A percentile compares a stretch with the other conserved stretches of the same genome.
These are phyloP conservation scores for Lithophane ornitopus DNA, from an alignment of 2,888 invertebrate genomes.

Conservation along the genomic window DNA sequence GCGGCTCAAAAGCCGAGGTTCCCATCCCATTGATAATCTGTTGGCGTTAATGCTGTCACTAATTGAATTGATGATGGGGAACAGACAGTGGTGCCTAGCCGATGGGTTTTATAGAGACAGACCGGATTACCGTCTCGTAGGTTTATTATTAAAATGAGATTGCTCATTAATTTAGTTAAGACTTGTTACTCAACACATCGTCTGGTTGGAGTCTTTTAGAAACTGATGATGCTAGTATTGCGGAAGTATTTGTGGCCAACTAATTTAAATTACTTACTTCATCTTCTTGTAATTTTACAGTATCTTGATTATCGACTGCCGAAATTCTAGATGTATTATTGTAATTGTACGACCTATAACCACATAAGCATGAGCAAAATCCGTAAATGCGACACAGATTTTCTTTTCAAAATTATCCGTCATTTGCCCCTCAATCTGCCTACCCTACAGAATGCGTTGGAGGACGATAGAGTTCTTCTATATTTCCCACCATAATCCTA, in stretches of 20 bases:
- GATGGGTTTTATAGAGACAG: constrained; percentile 9
- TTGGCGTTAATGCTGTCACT: constrained; percentile 44
- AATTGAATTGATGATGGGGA: constrained; percentile 61
- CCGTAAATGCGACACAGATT: not conserved
- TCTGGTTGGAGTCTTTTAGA: not conserved
- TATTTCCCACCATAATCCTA: constrained; percentile 39
- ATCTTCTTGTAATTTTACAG: not conserved
- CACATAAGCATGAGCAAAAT: not conserved
- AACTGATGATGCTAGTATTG: not conserved
- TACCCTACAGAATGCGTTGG: constrained; percentile 4
- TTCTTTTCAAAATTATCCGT: not conserved
- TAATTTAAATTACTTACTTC: too few species aligned
- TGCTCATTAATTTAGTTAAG: not conserved
- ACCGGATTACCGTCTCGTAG: not conserved
- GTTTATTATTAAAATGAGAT: not conserved
- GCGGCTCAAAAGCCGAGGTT: constrained; percentile 51
- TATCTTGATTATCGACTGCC: not conserved
- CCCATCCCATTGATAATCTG: constrained; percentile 50
- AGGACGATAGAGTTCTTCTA: constrained; percentile 30
- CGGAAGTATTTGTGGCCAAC: not conserved
- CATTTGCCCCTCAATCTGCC: not conserved
- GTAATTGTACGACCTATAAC: not conserved
- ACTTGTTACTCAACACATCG: not conserved
- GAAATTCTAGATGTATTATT: not conserved
- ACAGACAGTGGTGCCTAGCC: constrained; percentile 10